phyloP scores from a whole-genome alignment of 2,113 vertebrate species.

The Alligator sinensis region DNA sequence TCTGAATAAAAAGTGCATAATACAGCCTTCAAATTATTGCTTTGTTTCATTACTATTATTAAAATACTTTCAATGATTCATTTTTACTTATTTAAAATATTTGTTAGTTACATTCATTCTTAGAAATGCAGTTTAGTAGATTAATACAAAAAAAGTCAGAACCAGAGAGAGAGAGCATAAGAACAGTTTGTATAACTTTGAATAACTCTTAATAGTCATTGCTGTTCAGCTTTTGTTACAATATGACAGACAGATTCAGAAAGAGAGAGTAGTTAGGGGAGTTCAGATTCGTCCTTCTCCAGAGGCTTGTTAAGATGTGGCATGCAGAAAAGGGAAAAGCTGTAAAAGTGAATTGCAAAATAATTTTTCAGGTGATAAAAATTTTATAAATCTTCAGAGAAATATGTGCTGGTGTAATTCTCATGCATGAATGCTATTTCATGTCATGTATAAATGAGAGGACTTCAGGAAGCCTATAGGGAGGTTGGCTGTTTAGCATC shows the following conservation, averaged over 20 bases:
- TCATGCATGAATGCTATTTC: conserved; percentile 8
- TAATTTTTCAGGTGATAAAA: conserved; percentile 35
- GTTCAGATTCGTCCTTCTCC: background rate
- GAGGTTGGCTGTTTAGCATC: background rate
- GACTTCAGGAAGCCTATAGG: background rate
- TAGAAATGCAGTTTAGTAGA: background rate
- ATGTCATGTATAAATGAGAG: background rate
- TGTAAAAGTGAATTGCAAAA: conserved; percentile 9
- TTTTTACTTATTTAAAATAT: background rate
- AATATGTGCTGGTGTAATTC: background rate
- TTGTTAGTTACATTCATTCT: background rate
- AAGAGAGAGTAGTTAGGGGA: background rate
- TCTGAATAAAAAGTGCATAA: background rate
- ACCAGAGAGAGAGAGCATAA: background rate
- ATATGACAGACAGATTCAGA: background rate
- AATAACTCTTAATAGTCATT: background rate
- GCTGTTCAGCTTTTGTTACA: background rate
- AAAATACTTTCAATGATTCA: background rate
- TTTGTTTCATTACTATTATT: background rate
- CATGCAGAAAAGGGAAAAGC: background rate
- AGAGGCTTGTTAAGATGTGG: conserved; percentile 37
- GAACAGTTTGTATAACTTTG: background rate
- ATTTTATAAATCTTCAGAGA: conserved; percentile 20
- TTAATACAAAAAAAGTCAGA: background rate
- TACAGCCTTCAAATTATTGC: background rate